phyloP scores from a whole-genome alignment of 1,140 invertebrate genomes.

The Sycophaga agraensis region DNA sequence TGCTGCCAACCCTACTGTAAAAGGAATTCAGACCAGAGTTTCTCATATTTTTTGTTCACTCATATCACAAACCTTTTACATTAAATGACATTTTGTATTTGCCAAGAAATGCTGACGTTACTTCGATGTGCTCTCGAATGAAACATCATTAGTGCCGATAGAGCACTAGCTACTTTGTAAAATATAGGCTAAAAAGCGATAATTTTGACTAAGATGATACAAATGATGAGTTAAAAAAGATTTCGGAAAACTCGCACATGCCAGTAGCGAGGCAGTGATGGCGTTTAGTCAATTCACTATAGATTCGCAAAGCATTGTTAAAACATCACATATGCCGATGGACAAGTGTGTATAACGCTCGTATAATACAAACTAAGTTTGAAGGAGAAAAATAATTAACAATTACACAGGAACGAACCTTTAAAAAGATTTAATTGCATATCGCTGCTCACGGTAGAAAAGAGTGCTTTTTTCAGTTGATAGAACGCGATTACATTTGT shows the following conservation, averaged over 20 bases:
- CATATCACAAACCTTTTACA: slow-evolving; percentile 21
- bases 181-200: background rate
- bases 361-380: background rate
- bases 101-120: slow-evolving; percentile 17
- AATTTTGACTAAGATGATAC: background rate
- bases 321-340: slow-evolving; percentile 3
- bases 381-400: background rate
- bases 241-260: slow-evolving; percentile 16
- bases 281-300: slow-evolving; percentile 1
- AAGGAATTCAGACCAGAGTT: slow-evolving; percentile 23
- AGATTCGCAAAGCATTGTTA: background rate
- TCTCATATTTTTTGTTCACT: slow-evolving; percentile 6
- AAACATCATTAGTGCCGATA: slow-evolving; percentile 4
- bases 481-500: slow-evolving; percentile 8
- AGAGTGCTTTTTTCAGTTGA: slow-evolving; percentile 4
- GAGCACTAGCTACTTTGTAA: background rate
- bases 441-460: background rate
- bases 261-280: slow-evolving; percentile 19
- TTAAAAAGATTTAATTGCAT: background rate
- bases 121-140: slow-evolving; percentile 12
- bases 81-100: slow-evolving; percentile 3
- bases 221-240: background rate
- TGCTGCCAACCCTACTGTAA: slow-evolving; percentile 17
- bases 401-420: background rate
- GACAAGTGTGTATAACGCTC: background rate